A percentile compares a stretch with the other conserved stretches of the same genome.
These are phyloP conservation scores for Eledone cirrhosa DNA, from an alignment of 2,888 invertebrate genomes.

Conservation along the genomic window DNA sequence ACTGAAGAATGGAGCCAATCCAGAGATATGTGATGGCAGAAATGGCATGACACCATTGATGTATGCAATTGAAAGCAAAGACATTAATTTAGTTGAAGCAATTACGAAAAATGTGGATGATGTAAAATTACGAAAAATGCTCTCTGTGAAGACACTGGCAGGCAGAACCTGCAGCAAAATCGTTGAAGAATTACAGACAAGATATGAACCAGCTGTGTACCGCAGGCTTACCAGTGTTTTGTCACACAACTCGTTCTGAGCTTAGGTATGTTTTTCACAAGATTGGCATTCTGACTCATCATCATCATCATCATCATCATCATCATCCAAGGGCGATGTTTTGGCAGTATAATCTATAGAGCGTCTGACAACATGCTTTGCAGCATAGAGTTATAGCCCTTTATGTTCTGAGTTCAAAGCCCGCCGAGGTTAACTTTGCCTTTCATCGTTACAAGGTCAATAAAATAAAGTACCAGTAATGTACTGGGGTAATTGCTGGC, in stretches of 20 bases:
- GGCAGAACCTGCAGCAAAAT: conserved; percentile 53
- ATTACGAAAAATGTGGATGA: conserved; percentile 48
- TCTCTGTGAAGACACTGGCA: conserved; percentile 54
- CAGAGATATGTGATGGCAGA: conserved; percentile 40
- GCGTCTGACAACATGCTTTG: too few relatives aligned
- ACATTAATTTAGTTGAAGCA: conserved; percentile 47
- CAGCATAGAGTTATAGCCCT: too few relatives aligned
- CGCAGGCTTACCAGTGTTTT: conserved; percentile 47
- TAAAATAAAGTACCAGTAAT: too few relatives aligned
- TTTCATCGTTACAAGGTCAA: too few relatives aligned
- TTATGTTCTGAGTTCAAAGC: too few relatives aligned
- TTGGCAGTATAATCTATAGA: too few relatives aligned
- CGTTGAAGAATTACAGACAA: conserved; percentile 47
- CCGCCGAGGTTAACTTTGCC: too few relatives aligned
- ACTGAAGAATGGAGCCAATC: conserved; percentile 54
- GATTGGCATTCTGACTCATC: too few relatives aligned
- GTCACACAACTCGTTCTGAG: background rate
- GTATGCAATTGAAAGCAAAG: conserved; percentile 56
- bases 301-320: too few relatives aligned
- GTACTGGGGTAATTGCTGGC: too few relatives aligned
- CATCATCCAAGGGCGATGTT: too few relatives aligned
- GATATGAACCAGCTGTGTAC: conserved; percentile 43
- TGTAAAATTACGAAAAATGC: conserved; percentile 43
- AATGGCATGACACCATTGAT: conserved; percentile 60
- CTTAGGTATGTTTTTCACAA: background rate